These are phyloP conservation scores for Trachurus trachurus DNA, from an alignment of 2,797 vertebrate genomes.

Conservation along the genomic window DNA sequence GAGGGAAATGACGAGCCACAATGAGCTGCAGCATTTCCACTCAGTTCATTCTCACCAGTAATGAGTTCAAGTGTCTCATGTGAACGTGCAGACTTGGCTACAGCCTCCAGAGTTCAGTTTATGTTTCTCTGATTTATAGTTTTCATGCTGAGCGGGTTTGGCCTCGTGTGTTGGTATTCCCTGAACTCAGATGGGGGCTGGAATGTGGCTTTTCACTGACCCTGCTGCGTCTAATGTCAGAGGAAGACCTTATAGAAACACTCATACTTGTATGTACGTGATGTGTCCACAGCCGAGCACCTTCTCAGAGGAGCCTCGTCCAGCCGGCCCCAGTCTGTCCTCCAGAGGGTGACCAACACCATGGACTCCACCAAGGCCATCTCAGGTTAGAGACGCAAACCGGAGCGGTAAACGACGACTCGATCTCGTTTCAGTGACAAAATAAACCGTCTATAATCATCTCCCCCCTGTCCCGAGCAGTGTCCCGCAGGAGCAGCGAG, in stretches of 20 bases:
- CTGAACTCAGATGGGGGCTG: slow-evolving; percentile 45
- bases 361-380: slow-evolving; percentile 93
- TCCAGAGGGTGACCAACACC: slow-evolving; percentile 91
- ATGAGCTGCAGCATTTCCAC: slow-evolving; percentile 28
- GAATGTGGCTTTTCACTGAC: slow-evolving; percentile 63
- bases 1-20: slow-evolving; percentile 41
- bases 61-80: slow-evolving; percentile 67
- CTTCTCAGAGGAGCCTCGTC: slow-evolving; percentile 90
- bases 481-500: slow-evolving; percentile 94
- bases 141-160: slow-evolving; percentile 47
- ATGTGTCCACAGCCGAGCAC: slow-evolving; percentile 86
- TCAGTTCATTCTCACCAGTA: slow-evolving; percentile 48
- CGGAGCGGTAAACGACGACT: neutral
- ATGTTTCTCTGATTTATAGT: slow-evolving; percentile 73
- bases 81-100: slow-evolving; percentile 71
- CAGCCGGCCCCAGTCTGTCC: slow-evolving; percentile 86
- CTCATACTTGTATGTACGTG: slow-evolving; percentile 1
- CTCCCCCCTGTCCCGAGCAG: slow-evolving; percentile 69
- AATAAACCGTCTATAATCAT: neutral
- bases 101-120: slow-evolving; percentile 51
- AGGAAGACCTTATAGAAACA: slow-evolving; percentile 43
- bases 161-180: slow-evolving; percentile 49
- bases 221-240: slow-evolving; percentile 42
- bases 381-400: slow-evolving; percentile 85
- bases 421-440: neutral